Evolutionary conservation across 2,113 vertebrate genomes (phyloP), one percentile per base, ranked within the genome.

Genomic region (Rhinolophus ferrumequinum): DNA sequence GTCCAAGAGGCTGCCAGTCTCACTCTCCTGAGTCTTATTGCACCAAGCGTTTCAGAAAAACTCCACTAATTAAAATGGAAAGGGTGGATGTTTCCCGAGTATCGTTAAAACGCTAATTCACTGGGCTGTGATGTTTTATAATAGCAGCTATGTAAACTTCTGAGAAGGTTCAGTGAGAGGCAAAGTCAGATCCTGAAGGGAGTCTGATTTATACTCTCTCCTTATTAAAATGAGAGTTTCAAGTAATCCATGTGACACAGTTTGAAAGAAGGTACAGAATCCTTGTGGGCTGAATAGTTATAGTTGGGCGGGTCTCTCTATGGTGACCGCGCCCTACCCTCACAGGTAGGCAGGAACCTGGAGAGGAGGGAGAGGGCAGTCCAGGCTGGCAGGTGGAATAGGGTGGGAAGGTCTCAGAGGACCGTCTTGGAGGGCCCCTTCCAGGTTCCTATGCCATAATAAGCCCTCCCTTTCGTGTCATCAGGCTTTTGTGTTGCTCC

Each of bases 61-160:
- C 56, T 58, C 62, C 24, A 44, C 41, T 79, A 69, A 92, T 73
- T 97, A 94, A 90, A 94, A 86, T 54, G 35, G 88, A 81, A 80
- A 88, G 7, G 12, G 41, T 70, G 13, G 26, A 50, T 82, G 52
- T 84, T 95, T 88, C 24, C 52, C 72, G 22, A 44, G 54, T 21
- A 38, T 3, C 35, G 4, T 70, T 28, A 95, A 94, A 75, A 93
- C 73, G n/a, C 1, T 87, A 41, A 44, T 90, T 92, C 13, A 19
- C 35, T 15, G 35, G 33, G 30, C 76, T 3, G 1, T 47, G 54
- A 16, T 35, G 18, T 47, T 97, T 96, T 72, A 41, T 35, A 93
- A 62, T 75, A 62, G 44, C 19, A 64, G 30, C 77, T 79, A 2
- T 54, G 12, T 58, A 86, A 58, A 87, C 91, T 44, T n/a, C 22